Evolutionary conservation across 2,888 invertebrate genomes (phyloP).

Genomic region (Caenorhabditis sinica): DNA sequence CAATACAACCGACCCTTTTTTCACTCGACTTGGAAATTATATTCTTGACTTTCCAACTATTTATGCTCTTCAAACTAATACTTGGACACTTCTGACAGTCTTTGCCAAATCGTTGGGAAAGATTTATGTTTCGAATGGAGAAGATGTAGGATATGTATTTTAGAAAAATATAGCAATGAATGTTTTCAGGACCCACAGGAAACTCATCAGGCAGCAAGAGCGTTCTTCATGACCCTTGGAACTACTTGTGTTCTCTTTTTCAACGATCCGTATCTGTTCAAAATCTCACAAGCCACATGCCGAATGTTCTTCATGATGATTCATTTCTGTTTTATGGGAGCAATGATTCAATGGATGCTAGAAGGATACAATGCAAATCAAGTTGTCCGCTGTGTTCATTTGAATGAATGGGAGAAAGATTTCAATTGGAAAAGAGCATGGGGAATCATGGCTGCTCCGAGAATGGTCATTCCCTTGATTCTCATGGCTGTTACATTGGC

Average conservation of each 20-base stretch:
- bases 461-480: slow-evolving; percentile 33
- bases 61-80: slow-evolving; percentile 9
- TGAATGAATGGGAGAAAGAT: slow-evolving; percentile 61
- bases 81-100: slow-evolving; percentile 37
- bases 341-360: slow-evolving; percentile 61
- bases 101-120: slow-evolving; percentile 37
- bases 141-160: too few species aligned
- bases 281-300: slow-evolving; percentile 51
- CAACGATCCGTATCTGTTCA: slow-evolving; percentile 58
- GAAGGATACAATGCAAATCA: slow-evolving; percentile 67
- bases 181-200: slow-evolving; percentile 60
- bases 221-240: slow-evolving; percentile 50
- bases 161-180: too few species aligned
- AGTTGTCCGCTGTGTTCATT: slow-evolving; percentile 60
- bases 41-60: slow-evolving; percentile 21
- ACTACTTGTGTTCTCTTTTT: slow-evolving; percentile 55
- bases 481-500: slow-evolving; percentile 29
- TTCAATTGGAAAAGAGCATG: slow-evolving; percentile 36
- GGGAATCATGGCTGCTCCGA: slow-evolving; percentile 47
- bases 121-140: slow-evolving; percentile 49
- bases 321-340: slow-evolving; percentile 58
- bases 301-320: slow-evolving; percentile 55
- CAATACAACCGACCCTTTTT: slow-evolving; percentile 42
- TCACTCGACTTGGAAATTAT: slow-evolving; percentile 33
- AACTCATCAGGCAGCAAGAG: slow-evolving; percentile 58